phyloP scores from a whole-genome alignment of 2,888 invertebrate species.

The Dorcus hopei region DNA sequence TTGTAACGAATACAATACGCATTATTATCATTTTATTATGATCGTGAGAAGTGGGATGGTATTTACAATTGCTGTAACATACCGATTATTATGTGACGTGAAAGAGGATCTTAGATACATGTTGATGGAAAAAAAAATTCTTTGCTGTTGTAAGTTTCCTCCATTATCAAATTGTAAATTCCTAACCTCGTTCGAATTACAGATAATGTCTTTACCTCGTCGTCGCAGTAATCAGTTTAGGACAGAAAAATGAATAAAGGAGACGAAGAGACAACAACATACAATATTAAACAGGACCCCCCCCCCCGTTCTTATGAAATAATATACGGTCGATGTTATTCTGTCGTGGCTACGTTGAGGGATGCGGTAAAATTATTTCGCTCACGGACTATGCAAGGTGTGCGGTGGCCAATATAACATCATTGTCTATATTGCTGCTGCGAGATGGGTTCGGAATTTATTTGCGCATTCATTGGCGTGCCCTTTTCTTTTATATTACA shows the following conservation, averaged over 20 bases:
- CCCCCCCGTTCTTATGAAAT: constrained; percentile 24
- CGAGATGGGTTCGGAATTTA: constrained; percentile 39
- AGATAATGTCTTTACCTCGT: constrained; percentile 31
- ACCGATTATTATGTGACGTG: no score
- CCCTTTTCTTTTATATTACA: neutral
- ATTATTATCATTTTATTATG: no score
- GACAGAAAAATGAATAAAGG: constrained; percentile 39
- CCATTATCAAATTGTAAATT: constrained; percentile 6
- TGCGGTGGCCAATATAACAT: constrained; percentile 42
- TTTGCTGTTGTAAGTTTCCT: no score
- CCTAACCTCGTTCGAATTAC: constrained; percentile 21
- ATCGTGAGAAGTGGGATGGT: no score
- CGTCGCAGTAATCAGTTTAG: constrained; percentile 39
- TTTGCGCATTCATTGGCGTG: constrained; percentile 21
- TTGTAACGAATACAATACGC: no score
- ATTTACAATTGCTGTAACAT: no score
- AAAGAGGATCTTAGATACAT: no score
- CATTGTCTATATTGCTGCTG: constrained; percentile 41
- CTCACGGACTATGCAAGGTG: constrained; percentile 45
- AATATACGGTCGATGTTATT: constrained; percentile 21
- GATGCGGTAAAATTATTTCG: constrained; percentile 40
- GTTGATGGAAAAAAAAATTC: no score
- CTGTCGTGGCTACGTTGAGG: constrained; percentile 21
- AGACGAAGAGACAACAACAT: constrained; percentile 31
- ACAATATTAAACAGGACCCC: constrained; percentile 35